phyloP scores from a whole-genome alignment of 1,140 invertebrate species.

The Linepithema humile region DNA sequence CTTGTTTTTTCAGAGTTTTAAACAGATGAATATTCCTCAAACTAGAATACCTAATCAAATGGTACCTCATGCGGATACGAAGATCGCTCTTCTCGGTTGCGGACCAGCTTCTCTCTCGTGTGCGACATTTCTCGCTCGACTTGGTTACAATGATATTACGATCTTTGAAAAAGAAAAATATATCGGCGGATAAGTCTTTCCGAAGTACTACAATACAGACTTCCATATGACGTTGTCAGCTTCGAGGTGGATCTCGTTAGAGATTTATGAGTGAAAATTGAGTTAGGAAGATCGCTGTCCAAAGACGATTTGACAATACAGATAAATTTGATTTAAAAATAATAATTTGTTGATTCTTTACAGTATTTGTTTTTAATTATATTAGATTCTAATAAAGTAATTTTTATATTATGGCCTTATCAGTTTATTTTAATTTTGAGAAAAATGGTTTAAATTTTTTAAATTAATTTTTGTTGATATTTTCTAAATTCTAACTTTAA shows the following conservation, averaged over 20 bases:
- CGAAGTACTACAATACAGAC: conserved; percentile 98
- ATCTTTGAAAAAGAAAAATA: conserved; percentile 96
- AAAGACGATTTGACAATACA: conserved; percentile 89
- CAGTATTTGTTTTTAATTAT: neutral
- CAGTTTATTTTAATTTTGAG: too few relatives aligned
- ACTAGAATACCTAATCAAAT: conserved; percentile 89
- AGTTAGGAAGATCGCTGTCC: conserved; percentile 87
- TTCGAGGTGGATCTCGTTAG: conserved; percentile 97
- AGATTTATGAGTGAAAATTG: conserved; percentile 96
- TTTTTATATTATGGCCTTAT: too few relatives aligned
- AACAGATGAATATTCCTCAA: conserved; percentile 96
- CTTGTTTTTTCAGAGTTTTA: conserved; percentile 89
- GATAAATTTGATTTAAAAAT: conserved; percentile 78
- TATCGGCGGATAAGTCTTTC: conserved; percentile 96
- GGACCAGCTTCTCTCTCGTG: conserved; percentile 99
- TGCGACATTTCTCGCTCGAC: conserved; percentile 96
- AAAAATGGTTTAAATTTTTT: too few relatives aligned
- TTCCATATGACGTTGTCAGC: conserved; percentile 96
- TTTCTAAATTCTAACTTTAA: neutral
- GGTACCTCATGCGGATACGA: conserved; percentile 87
- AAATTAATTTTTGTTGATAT: neutral
- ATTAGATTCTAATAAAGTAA: too few relatives aligned
- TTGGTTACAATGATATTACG: conserved; percentile 96
- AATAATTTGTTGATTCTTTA: neutral
- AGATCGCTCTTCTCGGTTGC: conserved; percentile 96